These are phyloP conservation scores for Parasteatoda lunata DNA, from an alignment of 2,888 invertebrate species.

Conservation along the genomic window DNA sequence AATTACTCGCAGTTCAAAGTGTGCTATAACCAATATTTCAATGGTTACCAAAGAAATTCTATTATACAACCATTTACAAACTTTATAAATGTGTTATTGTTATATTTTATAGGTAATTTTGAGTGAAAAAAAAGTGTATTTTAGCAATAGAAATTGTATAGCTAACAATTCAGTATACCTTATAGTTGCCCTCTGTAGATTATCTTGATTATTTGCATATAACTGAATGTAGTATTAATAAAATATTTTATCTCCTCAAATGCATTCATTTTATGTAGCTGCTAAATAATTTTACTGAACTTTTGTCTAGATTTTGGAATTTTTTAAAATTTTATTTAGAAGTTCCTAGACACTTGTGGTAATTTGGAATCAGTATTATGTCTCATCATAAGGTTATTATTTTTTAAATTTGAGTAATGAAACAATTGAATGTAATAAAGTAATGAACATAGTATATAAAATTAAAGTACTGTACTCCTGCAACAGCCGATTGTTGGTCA, in stretches of 20 bases:
- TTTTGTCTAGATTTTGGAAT: too few relatives aligned
- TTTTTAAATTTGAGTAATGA: too few relatives aligned
- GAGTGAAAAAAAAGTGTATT: constrained; percentile 35
- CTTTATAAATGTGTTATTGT: constrained; percentile 11
- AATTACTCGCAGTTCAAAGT: background rate
- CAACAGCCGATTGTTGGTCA: too few relatives aligned
- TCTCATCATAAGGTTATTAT: too few relatives aligned
- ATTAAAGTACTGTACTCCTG: too few relatives aligned
- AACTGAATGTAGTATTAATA: background rate
- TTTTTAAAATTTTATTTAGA: too few relatives aligned
- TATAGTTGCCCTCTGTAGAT: background rate
- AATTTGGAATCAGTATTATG: too few relatives aligned
- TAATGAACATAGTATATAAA: too few relatives aligned
- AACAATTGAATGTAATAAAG: too few relatives aligned
- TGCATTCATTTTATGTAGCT: background rate
- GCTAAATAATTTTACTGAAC: background rate
- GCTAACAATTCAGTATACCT: background rate
- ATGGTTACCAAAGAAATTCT: background rate
- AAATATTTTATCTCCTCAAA: background rate
- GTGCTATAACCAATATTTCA: background rate
- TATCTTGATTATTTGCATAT: background rate
- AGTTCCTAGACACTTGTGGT: too few relatives aligned
- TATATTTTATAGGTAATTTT: constrained; percentile 37
- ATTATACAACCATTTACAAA: constrained; percentile 12
- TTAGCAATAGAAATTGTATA: constrained; percentile 45